phyloP scores from a whole-genome alignment of 2,113 vertebrate genomes.

The Prinia subflava region DNA sequence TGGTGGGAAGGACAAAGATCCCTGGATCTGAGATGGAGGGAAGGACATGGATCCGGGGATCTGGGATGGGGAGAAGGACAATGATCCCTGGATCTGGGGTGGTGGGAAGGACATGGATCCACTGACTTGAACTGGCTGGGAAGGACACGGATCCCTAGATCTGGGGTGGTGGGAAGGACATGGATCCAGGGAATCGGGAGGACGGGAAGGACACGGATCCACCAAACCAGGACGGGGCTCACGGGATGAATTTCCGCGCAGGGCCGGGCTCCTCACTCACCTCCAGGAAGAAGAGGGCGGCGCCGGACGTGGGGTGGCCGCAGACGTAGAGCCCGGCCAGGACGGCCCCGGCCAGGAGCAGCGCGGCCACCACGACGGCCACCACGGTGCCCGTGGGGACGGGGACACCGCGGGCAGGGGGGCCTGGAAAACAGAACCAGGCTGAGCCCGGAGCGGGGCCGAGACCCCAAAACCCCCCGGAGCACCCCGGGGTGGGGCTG shows the following conservation, averaged over 20 bases:
- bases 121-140: too few relatives aligned
- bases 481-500: neutral
- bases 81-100: too few relatives aligned
- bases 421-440: constrained; percentile 22
- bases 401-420: constrained; percentile 44
- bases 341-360: constrained; percentile 81
- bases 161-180: too few relatives aligned
- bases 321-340: constrained; percentile 88
- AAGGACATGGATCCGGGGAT: too few relatives aligned
- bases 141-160: too few relatives aligned
- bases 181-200: too few relatives aligned
- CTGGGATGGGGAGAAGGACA: too few relatives aligned
- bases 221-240: too few relatives aligned
- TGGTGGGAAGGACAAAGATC: too few relatives aligned
- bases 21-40: too few relatives aligned
- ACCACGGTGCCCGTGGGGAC: constrained; percentile 85
- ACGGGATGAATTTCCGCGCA: accelerated
- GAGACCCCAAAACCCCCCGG: neutral
- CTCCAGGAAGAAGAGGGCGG: constrained; percentile 92
- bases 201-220: neutral
- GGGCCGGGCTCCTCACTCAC: constrained; percentile 51
- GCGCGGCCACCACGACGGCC: constrained; percentile 81
- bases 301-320: constrained; percentile 81
- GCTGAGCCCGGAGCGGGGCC: neutral
- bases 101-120: too few relatives aligned